Evolutionary conservation across 2,797 vertebrate species (phyloP).

Genomic region (Gambusia yucatana): DNA sequence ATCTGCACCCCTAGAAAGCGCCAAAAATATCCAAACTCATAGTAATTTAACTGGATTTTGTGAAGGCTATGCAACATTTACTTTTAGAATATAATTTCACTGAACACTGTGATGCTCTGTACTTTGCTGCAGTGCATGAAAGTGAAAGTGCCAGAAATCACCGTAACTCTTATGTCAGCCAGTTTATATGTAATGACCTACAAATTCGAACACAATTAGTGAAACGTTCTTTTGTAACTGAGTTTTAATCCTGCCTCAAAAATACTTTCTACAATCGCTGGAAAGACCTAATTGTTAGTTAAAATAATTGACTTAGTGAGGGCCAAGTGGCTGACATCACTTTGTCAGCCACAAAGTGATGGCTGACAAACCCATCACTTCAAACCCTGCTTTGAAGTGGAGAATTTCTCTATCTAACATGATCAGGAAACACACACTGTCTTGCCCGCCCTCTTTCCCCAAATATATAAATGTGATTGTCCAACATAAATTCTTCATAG

Average conservation of each 20-base stretch:
- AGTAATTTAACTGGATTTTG: conserved; percentile 8
- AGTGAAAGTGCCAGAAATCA: neutral
- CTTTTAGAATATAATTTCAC: conserved; percentile 1
- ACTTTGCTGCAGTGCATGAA: neutral
- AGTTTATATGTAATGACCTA: neutral
- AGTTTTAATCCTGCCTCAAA: neutral
- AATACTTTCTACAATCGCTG: neutral
- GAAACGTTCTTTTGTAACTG: neutral
- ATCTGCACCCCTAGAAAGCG: neutral
- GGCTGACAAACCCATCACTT: no score
- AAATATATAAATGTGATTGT: no score
- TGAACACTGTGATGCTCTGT: neutral
- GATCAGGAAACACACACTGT: neutral
- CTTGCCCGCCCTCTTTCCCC: neutral
- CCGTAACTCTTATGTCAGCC: neutral
- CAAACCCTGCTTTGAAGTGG: neutral
- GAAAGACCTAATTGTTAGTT: neutral
- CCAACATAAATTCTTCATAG: no score
- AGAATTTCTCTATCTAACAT: neutral
- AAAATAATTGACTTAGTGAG: neutral
- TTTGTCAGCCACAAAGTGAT: no score
- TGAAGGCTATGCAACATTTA: neutral
- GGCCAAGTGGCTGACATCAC: neutral
- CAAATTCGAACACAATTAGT: neutral
- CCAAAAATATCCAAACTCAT: conserved; percentile 11